A percentile compares a stretch with the other conserved stretches of the same genome.
Evolutionary conservation across 2,113 vertebrate genomes (phyloP).

Genomic region (Amazona guildingii): DNA sequence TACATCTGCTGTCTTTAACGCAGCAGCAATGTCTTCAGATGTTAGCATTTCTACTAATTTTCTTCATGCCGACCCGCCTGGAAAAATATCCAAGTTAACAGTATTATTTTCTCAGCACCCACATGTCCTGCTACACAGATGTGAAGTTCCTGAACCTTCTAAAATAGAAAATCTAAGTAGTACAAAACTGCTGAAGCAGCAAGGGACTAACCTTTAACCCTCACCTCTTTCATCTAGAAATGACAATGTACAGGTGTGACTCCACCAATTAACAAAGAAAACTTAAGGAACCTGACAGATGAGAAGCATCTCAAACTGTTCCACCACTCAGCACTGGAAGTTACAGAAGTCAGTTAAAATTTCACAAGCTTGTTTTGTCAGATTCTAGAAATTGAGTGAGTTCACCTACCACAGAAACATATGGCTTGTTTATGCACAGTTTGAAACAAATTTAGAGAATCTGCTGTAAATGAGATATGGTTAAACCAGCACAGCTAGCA

Average conservation of each 20-base stretch:
- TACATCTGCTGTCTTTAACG: not conserved
- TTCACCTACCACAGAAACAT: not conserved
- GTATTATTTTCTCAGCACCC: not conserved
- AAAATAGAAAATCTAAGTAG: not conserved
- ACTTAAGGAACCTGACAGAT: not conserved
- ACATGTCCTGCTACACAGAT: accelerated
- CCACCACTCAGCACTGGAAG: not conserved
- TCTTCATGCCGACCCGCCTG: not conserved
- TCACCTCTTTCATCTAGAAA: not conserved
- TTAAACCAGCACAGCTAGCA: not conserved
- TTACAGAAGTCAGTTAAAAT: not conserved
- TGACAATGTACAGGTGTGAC: not conserved
- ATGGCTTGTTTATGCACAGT: not conserved
- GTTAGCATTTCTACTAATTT: not conserved
- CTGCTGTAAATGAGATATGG: not conserved
- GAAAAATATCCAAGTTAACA: not conserved
- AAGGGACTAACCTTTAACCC: not conserved
- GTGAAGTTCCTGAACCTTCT: not conserved
- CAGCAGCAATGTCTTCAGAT: not conserved
- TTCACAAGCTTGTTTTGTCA: not conserved
- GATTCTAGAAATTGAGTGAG: not conserved
- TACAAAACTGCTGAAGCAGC: not conserved
- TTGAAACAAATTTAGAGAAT: not conserved
- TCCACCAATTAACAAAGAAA: not conserved
- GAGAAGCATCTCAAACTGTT: not conserved